Conservation (phyloP, 2,113 vertebrate genomes). For the Arenaria interpres region DNA sequence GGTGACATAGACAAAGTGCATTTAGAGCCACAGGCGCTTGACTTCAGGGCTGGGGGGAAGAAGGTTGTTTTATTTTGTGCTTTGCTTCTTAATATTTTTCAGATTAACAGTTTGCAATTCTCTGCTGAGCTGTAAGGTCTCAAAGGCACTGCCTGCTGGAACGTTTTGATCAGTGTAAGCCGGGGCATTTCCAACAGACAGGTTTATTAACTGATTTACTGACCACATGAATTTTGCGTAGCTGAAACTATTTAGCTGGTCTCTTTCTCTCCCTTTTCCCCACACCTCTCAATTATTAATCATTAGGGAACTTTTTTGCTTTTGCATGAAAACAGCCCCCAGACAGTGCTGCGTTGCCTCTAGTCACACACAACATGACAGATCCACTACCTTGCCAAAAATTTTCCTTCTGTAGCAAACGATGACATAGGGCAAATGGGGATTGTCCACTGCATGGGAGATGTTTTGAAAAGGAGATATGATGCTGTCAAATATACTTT, state of each 20-base stretch:
- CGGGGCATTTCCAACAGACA: constrained; percentile 49
- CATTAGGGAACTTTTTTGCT: background rate
- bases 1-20: constrained; percentile 49
- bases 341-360: background rate
- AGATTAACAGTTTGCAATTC: constrained; percentile 56
- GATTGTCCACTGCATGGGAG: background rate
- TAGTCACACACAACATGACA: background rate
- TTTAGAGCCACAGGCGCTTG: constrained; percentile 7
- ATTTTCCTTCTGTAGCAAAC: background rate
- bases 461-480: background rate
- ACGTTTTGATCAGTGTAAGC: constrained; percentile 50
- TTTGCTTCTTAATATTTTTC: constrained; percentile 57
- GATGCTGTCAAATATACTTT: background rate
- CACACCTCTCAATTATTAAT: constrained; percentile 6
- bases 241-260: constrained; percentile 33
- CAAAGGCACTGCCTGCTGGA: constrained; percentile 32
- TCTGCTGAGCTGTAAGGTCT: constrained; percentile 50
- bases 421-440: background rate
- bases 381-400: background rate
- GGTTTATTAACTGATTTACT: constrained; percentile 70
- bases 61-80: background rate
- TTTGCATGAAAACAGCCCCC: background rate
- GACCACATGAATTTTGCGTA: constrained; percentile 40
- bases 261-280: constrained; percentile 5
- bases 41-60: background rate